Base-by-base conservation (phyloP, 2,888 invertebrate genomes). In the Acanthosepion pharaonis region DNA sequence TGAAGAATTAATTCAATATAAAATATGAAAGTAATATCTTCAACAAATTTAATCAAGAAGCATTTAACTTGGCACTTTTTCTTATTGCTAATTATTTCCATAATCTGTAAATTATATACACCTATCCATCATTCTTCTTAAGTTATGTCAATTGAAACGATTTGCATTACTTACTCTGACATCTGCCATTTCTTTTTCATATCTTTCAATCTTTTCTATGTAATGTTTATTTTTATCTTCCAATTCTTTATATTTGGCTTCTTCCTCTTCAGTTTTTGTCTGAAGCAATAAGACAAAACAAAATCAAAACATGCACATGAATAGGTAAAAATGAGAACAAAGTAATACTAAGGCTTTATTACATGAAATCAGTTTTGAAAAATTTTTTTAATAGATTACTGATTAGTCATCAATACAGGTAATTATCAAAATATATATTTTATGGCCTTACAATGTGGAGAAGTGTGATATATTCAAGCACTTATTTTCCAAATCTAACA, bases 191-290 rank as follows among this genome's bases (percentile, higher is more conserved):
- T 92, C 92, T 59, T 96, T 95, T 55, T 97, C 96, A 92, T 96
- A 94, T 93, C 95, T 96, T 33, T 96, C 96, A 23, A 96, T 95
- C 94, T 95, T 95, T 6, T 96, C 96, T 94, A 96, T 96, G 94
- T 97, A 96, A 93, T 95, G 96, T 94, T 96, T 96, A 48, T 96
- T 94, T 33, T 95, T 95, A 91, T 96, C 96, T 94, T 97, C 97
- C 78, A 97, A 94, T n/a, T 96, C 96, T 92, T 96, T 95, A 11
- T 96, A 94, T 94, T 96, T 96, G 4, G 96, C 96, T 53, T 96
- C 96, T 53, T 96, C 96, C 93, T 96, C 96, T 94, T 96, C 97
- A 94, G 96, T 97, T 42, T 96, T 96, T 94, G 95, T 95, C 96
- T 96, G 95, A 25, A 95, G 95, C n/a, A 94, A 91, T 49, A 94